Evolutionary conservation across 2,113 vertebrate genomes (phyloP), one percentile per base, ranked within the genome.

Genomic region (Puntigrus tetrazona): DNA sequence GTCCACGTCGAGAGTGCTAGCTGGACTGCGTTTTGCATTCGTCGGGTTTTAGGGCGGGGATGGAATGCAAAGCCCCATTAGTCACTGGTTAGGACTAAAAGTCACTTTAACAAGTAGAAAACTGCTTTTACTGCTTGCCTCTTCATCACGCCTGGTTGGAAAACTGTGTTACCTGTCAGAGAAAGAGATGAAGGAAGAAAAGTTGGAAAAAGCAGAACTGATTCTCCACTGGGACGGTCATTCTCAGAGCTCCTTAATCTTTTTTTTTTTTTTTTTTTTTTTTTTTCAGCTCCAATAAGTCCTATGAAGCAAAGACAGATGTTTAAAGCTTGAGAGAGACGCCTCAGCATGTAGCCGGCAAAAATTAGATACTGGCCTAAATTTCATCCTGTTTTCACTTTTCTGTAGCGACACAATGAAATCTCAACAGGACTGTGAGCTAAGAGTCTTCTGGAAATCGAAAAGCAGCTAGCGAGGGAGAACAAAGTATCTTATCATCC

Each of bases 301-400:
- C 65, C 20, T 72, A 29, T 50, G 76, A 72, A 59, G 41, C 67
- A 61, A 82, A 67, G 65, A 86, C 76, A 69, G 85, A 76, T 76
- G 80, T 86, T 81, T 29, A 82, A 27, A 34, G 75, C 45, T 43
- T 16, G 25, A n/a, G 52, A 73, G 50, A 82, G 34, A 83, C 34
- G 59, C 83, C 83, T 55, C 59, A 27, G 63, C 65, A 50, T 45
- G 25, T 36, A 72, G 47, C 47, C 18, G 20, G 63, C 13, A 73
- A 67, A 79, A 85, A 85, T 85, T 45, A 73, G 10, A 59, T 45
- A 61, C 50, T 61, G 52, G 84, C 65, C 77, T 59, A 31, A 77
- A 73, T 73, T 36, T 61, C 18, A 72, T 41, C 76, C 43, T 41
- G 45, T 78, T 55, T 50, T 63, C 36, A 11, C 77, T 61, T 43